Evolutionary conservation across 2,888 invertebrate species (phyloP).

Genomic region (Actias luna): DNA sequence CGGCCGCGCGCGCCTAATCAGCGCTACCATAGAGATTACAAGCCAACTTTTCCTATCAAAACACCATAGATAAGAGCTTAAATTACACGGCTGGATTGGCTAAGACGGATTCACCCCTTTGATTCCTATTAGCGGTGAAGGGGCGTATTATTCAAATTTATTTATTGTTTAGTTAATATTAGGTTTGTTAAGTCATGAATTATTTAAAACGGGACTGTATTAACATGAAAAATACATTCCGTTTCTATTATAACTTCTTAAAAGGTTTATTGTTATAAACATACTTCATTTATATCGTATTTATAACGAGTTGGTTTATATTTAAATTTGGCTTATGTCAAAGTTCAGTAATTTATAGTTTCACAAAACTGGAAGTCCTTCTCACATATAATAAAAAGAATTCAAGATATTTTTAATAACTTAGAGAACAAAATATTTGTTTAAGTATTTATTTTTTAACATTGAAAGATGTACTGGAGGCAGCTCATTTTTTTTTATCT

Average conservation of each 20-base stretch:
- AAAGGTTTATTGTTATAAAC: neutral
- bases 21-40: conserved; percentile 69
- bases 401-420: no score
- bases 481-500: no score
- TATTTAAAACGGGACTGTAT: neutral
- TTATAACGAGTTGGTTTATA: no score
- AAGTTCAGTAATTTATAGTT: neutral
- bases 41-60: conserved; percentile 78
- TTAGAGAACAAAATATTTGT: no score
- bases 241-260: no score
- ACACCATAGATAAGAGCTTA: conserved; percentile 76
- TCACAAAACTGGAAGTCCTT: no score
- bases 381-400: no score
- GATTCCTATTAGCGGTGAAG: conserved; percentile 15
- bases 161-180: conserved; percentile 16
- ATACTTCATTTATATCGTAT: neutral
- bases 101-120: conserved; percentile 20
- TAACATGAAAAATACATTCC: neutral
- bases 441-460: no score
- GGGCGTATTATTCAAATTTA: conserved; percentile 28
- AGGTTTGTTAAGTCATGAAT: conserved; percentile 5
- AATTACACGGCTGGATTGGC: conserved; percentile 72
- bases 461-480: no score
- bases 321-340: no score
- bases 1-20: conserved; percentile 1